Evolutionary conservation across 2,888 invertebrate species (phyloP), one percentile per base, ranked within the genome.

Genomic region (Coremacera marginata): DNA sequence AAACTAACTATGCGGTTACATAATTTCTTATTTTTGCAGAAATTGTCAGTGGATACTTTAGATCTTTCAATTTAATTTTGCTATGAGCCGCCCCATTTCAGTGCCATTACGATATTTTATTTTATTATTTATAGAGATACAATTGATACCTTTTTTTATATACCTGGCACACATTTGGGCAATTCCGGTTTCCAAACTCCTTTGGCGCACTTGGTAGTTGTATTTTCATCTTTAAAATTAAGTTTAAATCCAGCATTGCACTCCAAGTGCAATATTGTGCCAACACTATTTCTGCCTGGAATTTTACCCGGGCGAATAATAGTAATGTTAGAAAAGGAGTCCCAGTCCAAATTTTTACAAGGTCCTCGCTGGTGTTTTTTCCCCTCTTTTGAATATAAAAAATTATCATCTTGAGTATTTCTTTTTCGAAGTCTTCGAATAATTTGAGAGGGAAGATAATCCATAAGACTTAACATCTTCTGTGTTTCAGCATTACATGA

Each of bases 151-250:
- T 25, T 71, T 37, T 37, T 37, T 37, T 7, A 37, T 92, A 90
- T 80, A 95, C 95, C 90, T 85, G 96, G 94, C 84, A 93, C 91
- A 88, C 97, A 97, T 83, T 92, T 92, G 0, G 97, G 96, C 82
- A 93, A 94, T 79, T 92, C 92, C 0, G 96, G 96, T 83, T 94
- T 94, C 97, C 97, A 97, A 81, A 94, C 92, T 0, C 97, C 96
- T 79, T 95, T 91, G 3, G 94, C 93, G 87, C 97, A 97, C 84
- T 94, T 93, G 0, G 94, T 94, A 0, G 95, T 95, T 3, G 92
- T 92, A 85, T 95, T 95, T 74, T 91, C 91, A 25, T 92, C 91
- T 76, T 93, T 93, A 79, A 95, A 90, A 86, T 95, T 96, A 4
- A 94, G 89, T 14, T 93, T 93, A 84, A 95, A 95, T 4, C 95